A percentile compares a stretch with the other conserved stretches of the same genome.
phyloP scores from a whole-genome alignment of 1,140 invertebrate genomes.

The Drosophila kanapiae region DNA sequence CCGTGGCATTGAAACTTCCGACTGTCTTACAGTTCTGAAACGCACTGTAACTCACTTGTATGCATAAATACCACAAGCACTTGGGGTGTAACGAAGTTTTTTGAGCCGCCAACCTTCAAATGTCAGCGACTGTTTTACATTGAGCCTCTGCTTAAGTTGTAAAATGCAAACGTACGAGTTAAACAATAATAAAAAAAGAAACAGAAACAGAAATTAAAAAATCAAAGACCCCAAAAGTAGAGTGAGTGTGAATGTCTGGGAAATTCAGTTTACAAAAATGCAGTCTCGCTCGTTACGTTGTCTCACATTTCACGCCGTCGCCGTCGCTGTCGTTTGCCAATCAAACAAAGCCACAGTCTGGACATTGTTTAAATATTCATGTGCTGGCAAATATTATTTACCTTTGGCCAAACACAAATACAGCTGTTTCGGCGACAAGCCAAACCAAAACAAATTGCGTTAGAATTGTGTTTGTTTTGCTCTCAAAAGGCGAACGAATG shows the following conservation, averaged over 20 bases:
- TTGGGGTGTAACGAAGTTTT: conserved; percentile 60
- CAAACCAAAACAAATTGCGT: conserved; percentile 42
- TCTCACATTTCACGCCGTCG: conserved; percentile 42
- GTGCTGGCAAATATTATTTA: conserved; percentile 28
- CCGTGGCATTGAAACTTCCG: conserved; percentile 38
- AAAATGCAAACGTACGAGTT: conserved; percentile 32
- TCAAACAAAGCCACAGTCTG: conserved; percentile 54
- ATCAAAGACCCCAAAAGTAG: conserved; percentile 39
- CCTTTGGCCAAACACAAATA: conserved; percentile 59
- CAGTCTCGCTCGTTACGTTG: conserved; percentile 45
- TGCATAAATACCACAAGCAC: conserved; percentile 27
- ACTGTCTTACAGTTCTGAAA: conserved; percentile 45
- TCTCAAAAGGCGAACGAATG: conserved; percentile 25
- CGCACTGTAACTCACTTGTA: conserved; percentile 23
- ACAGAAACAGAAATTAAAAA: conserved; percentile 29
- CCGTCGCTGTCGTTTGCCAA: conserved; percentile 41
- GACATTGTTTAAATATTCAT: conserved; percentile 42
- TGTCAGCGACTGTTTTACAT: conserved; percentile 76
- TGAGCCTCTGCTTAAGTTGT: conserved; percentile 43
- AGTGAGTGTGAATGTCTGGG: conserved; percentile 42
- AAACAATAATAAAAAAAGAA: conserved; percentile 52
- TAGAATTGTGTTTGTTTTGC: conserved; percentile 52
- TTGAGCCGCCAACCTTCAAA: conserved; percentile 66
- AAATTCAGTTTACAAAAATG: conserved; percentile 62
- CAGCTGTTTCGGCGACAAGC: conserved; percentile 62